Base-by-base conservation (phyloP, 2,797 vertebrate genomes). In the Gymnothorax javanicus region DNA sequence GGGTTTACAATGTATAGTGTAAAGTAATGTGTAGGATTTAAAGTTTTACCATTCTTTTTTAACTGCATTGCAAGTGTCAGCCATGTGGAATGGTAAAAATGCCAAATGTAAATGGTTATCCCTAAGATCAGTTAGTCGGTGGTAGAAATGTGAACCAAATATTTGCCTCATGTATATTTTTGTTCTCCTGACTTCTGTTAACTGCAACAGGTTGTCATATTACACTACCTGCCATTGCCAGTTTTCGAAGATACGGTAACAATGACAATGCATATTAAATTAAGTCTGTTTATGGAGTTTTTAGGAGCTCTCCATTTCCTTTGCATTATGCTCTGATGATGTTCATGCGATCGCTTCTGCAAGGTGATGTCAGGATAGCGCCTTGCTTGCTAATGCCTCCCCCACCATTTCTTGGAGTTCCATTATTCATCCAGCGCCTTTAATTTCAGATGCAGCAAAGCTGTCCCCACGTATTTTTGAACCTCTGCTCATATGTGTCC, bases 401-500 rank as follows among this genome's bases (percentile, higher is more conserved):
- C 57, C 82, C 23, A 50, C 64, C n/a, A 0, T n/a, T 12, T 83
- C 79, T 64, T 86, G 52, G 62, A 75, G 33, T 23, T 86, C 52
- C 62, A 77, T 87, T 84, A 87, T 54, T 85, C 73, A 52, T 50
- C 54, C 43, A 23, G 3, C 8, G 77, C 27, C 58, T 79, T 23
- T 75, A 86, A 87, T 83, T 67, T 82, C 60, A 73, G 52, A 86
- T 52, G 86, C 69, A 73, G 15, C 27, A 23, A 75, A 86, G n/a
- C 25, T 86, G 82, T 71, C 58, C 58, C 54, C 58, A 52, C 69
- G 56, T 58, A 25, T 73, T 33, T n/a, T 33, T 62, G 56, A 86
- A n/a, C 87, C 82, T 73, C 57, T 71, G 33, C 84, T 85, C 69
- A n/a, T 85, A 62, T 86, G 88, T 86, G 71, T 75, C 87, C 56